Evolutionary conservation across 2,797 vertebrate genomes (phyloP).

Genomic region (Pteronotus mesoamericanus): DNA sequence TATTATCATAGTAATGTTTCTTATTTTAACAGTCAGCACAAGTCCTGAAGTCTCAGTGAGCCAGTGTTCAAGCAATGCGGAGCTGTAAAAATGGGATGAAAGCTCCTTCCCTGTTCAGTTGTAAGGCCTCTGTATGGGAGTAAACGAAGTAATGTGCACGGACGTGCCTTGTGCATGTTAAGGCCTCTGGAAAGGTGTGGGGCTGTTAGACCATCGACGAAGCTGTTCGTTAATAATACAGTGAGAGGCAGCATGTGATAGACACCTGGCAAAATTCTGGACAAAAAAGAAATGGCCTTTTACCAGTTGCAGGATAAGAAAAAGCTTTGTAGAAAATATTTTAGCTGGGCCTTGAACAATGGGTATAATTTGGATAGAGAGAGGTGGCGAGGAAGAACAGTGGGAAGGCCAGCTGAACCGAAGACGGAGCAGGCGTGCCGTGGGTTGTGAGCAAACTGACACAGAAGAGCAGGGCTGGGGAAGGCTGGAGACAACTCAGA

Average conservation of each 20-base stretch:
- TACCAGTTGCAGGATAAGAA: not conserved
- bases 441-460: rapidly evolving
- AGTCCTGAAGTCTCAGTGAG: too few relatives aligned
- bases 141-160: not conserved
- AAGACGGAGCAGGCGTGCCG: not conserved
- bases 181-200: rapidly evolving
- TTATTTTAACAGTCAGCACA: not conserved
- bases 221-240: rapidly evolving
- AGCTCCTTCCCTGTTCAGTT: not conserved
- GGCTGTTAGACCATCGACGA: rapidly evolving
- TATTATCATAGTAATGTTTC: rapidly evolving
- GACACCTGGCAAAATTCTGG: rapidly evolving
- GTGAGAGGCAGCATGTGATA: not conserved
- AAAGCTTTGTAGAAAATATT: not conserved
- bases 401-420: not conserved
- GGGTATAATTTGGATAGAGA: not conserved
- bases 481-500: rapidly evolving
- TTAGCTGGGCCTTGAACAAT: not conserved
- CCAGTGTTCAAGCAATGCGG: not conserved
- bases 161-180: not conserved
- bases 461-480: not conserved
- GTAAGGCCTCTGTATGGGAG: not conserved
- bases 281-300: not conserved
- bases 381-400: not conserved
- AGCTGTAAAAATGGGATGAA: rapidly evolving